phyloP scores from a whole-genome alignment of 2,888 invertebrate species.

The Merodon equestris region DNA sequence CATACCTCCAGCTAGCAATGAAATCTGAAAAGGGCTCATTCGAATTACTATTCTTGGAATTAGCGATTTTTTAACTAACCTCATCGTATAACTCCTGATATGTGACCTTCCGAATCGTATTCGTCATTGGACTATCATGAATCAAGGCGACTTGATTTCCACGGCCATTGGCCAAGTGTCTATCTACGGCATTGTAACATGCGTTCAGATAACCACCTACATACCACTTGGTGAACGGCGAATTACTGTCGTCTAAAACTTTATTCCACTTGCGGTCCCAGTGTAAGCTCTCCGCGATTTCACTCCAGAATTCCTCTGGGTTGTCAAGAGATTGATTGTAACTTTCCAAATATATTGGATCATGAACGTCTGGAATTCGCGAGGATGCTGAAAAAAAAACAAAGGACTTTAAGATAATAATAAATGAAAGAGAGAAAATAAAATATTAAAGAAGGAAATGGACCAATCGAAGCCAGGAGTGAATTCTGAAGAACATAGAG shows the following conservation, averaged over 20 bases:
- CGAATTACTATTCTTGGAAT: too few species aligned
- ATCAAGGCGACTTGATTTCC: conserved; percentile 91
- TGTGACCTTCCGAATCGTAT: conserved; percentile 86
- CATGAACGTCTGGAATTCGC: conserved; percentile 73
- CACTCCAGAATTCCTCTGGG: conserved; percentile 92
- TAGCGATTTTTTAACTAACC: conserved; percentile 80
- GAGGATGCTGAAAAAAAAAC: conserved; percentile 41
- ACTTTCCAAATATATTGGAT: conserved; percentile 82
- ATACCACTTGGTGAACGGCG: conserved; percentile 95
- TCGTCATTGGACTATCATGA: conserved; percentile 93
- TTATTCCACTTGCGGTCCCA: conserved; percentile 93
- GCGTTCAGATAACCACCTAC: conserved; percentile 93
- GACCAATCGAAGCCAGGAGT: too few species aligned
- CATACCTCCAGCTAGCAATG: conserved; percentile 89
- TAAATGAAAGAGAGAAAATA: too few species aligned
- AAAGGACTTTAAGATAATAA: too few species aligned
- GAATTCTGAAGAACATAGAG: too few species aligned
- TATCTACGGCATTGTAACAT: conserved; percentile 94
- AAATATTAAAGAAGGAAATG: too few species aligned
- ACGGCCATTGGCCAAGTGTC: conserved; percentile 89
- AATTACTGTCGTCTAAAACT: conserved; percentile 89
- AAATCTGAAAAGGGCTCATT: conserved; percentile 65
- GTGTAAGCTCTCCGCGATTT: conserved; percentile 85
- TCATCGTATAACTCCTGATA: conserved; percentile 90
- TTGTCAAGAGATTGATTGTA: conserved; percentile 85